Base-by-base conservation (phyloP, 2,797 vertebrate genomes). In the Cynopterus sphinx region DNA sequence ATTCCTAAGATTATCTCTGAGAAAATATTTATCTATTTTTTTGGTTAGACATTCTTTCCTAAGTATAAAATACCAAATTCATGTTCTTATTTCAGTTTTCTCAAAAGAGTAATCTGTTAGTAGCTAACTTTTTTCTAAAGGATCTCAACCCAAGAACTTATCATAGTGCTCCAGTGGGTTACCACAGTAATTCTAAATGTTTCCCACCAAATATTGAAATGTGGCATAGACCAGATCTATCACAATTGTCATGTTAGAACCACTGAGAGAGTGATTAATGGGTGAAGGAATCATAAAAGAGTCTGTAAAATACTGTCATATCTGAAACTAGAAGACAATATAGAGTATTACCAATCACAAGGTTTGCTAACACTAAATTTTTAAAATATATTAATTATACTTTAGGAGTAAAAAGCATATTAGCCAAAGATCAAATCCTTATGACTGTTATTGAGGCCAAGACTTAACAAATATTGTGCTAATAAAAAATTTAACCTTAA, bases 1-100 rank as follows among this genome's bases (percentile, higher is more conserved):
- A 49, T 63, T 15, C 21, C n/a, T 79, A 61, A 33, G 43, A 79
- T 3, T 83, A 68, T 73, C 26, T 46, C 77, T 87, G 26, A 53
- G 31, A 91, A 91, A 91, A 55, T 19, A 70, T 55, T 3, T 81
- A n/a, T 70, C 7, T 55, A 49, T 67, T 67, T 83, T 67, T 83
- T 43, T 75, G 1, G 33, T 70, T 77, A 91, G 39, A 6, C 15
- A 67, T 28, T 16, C 33, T 81, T 61, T 82, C 77, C 67, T 89
- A 67, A 93, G 67, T 43, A 85, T 15, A 93, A 81, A 95, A 89
- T 89, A 59, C 41, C 12, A 91, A 57, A 88, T 57, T 59, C 33
- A 26, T 43, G 11, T 46, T 71, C 61, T 82, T 63, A 55, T 43
- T 86, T 77, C 65, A 68, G 17, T 46, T 90, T 68, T 55, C 74